Percentiles rank a stretch among this genome's conserved stretches.
These are phyloP conservation scores for Cyaniris semiargus DNA, from an alignment of 2,888 invertebrate genomes.

Conservation along the genomic window DNA sequence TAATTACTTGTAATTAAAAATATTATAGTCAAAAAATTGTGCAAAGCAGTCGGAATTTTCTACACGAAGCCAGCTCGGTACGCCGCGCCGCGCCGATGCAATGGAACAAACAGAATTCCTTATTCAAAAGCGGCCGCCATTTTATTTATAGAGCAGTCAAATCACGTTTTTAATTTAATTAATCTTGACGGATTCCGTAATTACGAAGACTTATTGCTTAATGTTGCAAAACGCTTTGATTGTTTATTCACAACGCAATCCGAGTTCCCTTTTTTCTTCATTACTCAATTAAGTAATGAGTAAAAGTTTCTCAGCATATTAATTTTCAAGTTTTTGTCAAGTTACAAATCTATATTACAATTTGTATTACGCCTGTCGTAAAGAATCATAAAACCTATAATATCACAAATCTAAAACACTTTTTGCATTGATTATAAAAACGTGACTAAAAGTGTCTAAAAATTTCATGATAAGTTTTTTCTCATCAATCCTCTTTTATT, in stretches of 20 bases:
- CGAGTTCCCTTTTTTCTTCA: slow-evolving; percentile 3
- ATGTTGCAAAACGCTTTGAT: slow-evolving; percentile 11
- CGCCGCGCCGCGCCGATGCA: neutral
- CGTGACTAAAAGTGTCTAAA: no score
- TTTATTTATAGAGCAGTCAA: slow-evolving; percentile 31
- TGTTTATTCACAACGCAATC: slow-evolving; percentile 15
- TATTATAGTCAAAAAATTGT: neutral
- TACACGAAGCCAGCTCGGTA: neutral
- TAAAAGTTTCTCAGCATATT: neutral
- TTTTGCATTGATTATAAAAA: no score
- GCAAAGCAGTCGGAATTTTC: neutral
- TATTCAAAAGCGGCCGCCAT: slow-evolving; percentile 19
- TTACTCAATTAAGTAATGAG: slow-evolving; percentile 1
- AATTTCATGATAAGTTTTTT: no score
- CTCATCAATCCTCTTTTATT: no score
- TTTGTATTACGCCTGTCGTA: no score
- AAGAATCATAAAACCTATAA: no score
- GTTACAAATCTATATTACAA: neutral
- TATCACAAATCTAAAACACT: no score
- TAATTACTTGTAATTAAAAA: neutral
- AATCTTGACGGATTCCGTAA: slow-evolving; percentile 31
- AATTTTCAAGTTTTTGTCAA: neutral
- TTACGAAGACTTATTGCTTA: slow-evolving; percentile 18
- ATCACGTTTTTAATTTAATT: slow-evolving; percentile 33
- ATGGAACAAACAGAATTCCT: slow-evolving; percentile 14